These are phyloP conservation scores for Seriola rivoliana DNA, from an alignment of 2,113 vertebrate genomes.

Conservation along the genomic window DNA sequence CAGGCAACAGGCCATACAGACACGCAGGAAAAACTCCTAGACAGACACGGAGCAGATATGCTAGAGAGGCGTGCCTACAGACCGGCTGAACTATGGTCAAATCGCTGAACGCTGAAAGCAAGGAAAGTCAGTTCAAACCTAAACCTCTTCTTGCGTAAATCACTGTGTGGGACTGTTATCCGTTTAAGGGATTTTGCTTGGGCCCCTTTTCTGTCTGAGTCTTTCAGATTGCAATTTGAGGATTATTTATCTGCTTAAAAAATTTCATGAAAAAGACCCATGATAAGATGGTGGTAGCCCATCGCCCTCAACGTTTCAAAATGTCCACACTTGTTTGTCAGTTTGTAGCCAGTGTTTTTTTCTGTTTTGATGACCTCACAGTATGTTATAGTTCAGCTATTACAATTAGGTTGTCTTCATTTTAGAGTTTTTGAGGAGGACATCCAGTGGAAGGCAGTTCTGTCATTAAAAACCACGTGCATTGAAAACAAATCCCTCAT, in stretches of 20 bases:
- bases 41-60: slow-evolving; percentile 4
- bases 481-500: not conserved
- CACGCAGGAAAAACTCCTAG: not conserved
- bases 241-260: slow-evolving; percentile 69
- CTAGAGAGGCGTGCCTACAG: not conserved
- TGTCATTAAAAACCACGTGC: not conserved
- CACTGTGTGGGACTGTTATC: slow-evolving; percentile 66
- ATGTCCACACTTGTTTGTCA: not conserved
- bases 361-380: not conserved
- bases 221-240: slow-evolving; percentile 65
- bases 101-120: slow-evolving; percentile 44
- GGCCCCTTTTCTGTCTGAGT: slow-evolving; percentile 62
- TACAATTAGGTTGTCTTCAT: not conserved
- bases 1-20: not conserved
- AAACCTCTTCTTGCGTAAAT: slow-evolving; percentile 71
- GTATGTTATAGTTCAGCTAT: not conserved
- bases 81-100: slow-evolving; percentile 24
- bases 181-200: slow-evolving; percentile 76
- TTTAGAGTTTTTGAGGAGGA: not conserved
- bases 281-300: slow-evolving; percentile 3
- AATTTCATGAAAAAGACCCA: slow-evolving; percentile 37
- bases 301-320: not conserved
- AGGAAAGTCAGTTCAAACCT: slow-evolving; percentile 59
- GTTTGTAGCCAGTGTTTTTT: not conserved
- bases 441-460: not conserved